Evolutionary conservation across 2,888 invertebrate genomes (phyloP), one percentile per base, ranked within the genome.

Genomic region (Eupithecia subfuscata): DNA sequence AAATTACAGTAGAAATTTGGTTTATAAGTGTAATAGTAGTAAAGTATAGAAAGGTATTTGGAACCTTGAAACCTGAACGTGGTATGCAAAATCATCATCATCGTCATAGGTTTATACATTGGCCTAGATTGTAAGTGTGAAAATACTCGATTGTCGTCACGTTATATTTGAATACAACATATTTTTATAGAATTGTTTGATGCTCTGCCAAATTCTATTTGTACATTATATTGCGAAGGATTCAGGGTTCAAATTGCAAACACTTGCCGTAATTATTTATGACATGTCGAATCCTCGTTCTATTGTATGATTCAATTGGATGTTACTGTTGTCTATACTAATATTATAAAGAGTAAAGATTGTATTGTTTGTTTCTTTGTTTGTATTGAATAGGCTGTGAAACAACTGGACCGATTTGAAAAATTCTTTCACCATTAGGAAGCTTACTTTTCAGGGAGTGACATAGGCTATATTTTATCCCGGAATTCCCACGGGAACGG

Each of bases 161-260:
- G 64, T 71, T 72, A 71, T 63, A 76, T 68, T 74, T 74, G 67
- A 74, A 72, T 75, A 78, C 72, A 74, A 70, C 74, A 76, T 73
- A 74, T 78, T 80, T 78, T 79, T 79, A 73, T 79, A 79, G 70
- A 79, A 81, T 74, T 76, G 75, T 78, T 81, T 83, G 82, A 81
- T 80, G 67, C 73, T 78, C 69, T 81, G 82, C 83, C 81, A 82
- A 81, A 80, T 78, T 73, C 75, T 79, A 80, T 76, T 78, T 77
- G 75, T 76, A 75, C 22, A 80, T 75, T 77, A 78, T 78, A 78
- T 76, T 73, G 75, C 71, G 74, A 79, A 80, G 73, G 70, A 74
- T 77, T 63, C 75, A 71, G 64, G 72, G 74, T 74, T 74, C 74
- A 73, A 77, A 80, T 77, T 70, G 75, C 77, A 78, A 69, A 77